Percentiles rank a stretch among this genome's conserved stretches.
These are phyloP conservation scores for Ormyrus thymus DNA, from an alignment of 2,888 invertebrate species.

Conservation along the genomic window DNA sequence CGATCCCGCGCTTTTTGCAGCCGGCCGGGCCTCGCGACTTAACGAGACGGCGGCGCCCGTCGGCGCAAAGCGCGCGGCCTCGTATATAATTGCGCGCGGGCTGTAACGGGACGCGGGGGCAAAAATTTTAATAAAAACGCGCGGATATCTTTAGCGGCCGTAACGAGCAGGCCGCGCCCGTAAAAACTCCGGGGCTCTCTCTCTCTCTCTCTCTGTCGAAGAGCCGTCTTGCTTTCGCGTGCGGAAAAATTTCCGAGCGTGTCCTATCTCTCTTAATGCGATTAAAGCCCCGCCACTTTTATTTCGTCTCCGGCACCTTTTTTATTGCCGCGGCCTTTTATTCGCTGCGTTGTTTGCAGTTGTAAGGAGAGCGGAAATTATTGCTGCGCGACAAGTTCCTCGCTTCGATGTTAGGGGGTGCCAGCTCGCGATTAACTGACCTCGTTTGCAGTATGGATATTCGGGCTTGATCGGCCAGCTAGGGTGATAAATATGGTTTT, in stretches of 20 bases:
- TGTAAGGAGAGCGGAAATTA: neutral
- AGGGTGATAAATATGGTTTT: too few species aligned
- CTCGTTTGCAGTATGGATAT: too few species aligned
- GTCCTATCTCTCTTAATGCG: neutral
- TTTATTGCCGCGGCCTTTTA: too few species aligned
- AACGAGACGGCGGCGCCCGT: constrained; percentile 30
- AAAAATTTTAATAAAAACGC: constrained; percentile 61
- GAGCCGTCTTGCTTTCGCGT: neutral
- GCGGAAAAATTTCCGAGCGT: neutral
- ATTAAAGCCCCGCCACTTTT: neutral
- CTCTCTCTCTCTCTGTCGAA: neutral
- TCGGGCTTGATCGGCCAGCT: too few species aligned
- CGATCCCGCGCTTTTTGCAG: constrained; percentile 35
- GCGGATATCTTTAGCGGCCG: constrained; percentile 53
- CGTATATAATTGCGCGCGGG: too few species aligned
- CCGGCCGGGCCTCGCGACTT: neutral
- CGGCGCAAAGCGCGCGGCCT: neutral
- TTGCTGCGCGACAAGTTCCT: too few species aligned
- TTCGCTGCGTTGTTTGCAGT: neutral
- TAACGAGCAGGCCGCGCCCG: constrained; percentile 31
- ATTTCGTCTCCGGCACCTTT: too few species aligned
- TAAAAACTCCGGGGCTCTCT: neutral
- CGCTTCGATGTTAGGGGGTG: too few species aligned
- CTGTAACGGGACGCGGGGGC: constrained; percentile 46
- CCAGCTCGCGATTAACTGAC: too few species aligned